A percentile compares a stretch with the other conserved stretches of the same genome.
phyloP scores from a whole-genome alignment of 2,888 invertebrate genomes.

The Aphodius granarius region DNA sequence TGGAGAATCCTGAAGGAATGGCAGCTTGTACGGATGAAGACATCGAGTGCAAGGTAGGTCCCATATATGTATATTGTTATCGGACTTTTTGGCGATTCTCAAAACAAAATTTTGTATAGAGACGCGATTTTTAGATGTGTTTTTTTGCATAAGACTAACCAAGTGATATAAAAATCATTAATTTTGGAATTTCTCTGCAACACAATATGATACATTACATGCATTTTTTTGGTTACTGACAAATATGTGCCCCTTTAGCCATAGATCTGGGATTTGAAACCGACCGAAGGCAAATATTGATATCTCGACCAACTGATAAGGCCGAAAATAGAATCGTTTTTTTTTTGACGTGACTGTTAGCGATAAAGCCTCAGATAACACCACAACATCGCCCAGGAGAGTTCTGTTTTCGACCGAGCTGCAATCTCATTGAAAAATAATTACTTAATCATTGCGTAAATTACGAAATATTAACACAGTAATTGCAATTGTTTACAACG shows the following conservation, averaged over 20 bases:
- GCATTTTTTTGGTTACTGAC: too few relatives aligned
- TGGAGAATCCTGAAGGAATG: too few relatives aligned
- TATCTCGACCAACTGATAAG: neutral
- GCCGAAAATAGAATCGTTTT: neutral
- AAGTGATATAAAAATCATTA: too few relatives aligned
- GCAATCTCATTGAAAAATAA: neutral
- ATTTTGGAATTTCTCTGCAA: too few relatives aligned
- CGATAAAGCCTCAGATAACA: neutral
- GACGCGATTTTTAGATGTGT: too few relatives aligned
- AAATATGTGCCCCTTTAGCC: neutral
- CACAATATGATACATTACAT: too few relatives aligned
- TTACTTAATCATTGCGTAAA: neutral
- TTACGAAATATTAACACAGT: neutral
- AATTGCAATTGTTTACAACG: neutral
- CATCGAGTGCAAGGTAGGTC: too few relatives aligned
- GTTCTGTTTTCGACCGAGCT: neutral
- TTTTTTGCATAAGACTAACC: too few relatives aligned
- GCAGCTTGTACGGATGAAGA: too few relatives aligned
- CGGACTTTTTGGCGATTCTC: too few relatives aligned
- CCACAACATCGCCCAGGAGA: neutral
- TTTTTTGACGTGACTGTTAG: neutral
- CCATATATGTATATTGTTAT: too few relatives aligned
- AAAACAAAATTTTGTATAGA: too few relatives aligned
- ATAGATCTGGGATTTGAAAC: neutral
- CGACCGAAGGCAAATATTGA: neutral